Percentiles rank a stretch among this genome's conserved stretches.
phyloP scores from a whole-genome alignment of 2,113 vertebrate species.

The Trogon surrucura region DNA sequence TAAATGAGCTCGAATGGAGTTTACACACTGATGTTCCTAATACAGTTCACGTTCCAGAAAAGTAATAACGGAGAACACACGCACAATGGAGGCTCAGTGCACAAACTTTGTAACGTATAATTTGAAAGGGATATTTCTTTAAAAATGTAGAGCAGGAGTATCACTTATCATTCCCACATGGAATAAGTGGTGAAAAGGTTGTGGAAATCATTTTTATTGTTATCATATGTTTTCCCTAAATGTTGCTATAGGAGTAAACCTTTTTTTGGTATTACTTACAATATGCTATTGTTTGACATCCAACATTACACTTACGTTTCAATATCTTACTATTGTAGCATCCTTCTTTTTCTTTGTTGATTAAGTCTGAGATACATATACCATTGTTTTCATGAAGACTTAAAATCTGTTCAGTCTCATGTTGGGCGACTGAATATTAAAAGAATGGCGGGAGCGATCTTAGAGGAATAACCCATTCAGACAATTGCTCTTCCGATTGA shows the following conservation, averaged over 20 bases:
- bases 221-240: slow-evolving; percentile 74
- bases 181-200: slow-evolving; percentile 73
- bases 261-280: slow-evolving; percentile 68
- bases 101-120: slow-evolving; percentile 62
- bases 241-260: slow-evolving; percentile 65
- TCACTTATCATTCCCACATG: slow-evolving; percentile 73
- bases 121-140: slow-evolving; percentile 72
- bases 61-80: slow-evolving; percentile 29
- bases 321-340: slow-evolving; percentile 59
- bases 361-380: slow-evolving; percentile 60
- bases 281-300: slow-evolving; percentile 71
- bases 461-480: not conserved
- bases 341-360: slow-evolving; percentile 56
- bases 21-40: slow-evolving; percentile 3
- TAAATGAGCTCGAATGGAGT: slow-evolving; percentile 13
- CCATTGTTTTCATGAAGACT: slow-evolving; percentile 47
- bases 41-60: slow-evolving; percentile 38
- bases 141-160: slow-evolving; percentile 63
- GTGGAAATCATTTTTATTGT: slow-evolving; percentile 77
- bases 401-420: slow-evolving; percentile 32
- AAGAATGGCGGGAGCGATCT: not conserved
- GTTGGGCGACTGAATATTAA: not conserved
- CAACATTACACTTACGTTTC: slow-evolving; percentile 64
- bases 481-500: not conserved
- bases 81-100: slow-evolving; percentile 39